phyloP scores from a whole-genome alignment of 2,888 invertebrate genomes.

The Cheilosia vulpina region DNA sequence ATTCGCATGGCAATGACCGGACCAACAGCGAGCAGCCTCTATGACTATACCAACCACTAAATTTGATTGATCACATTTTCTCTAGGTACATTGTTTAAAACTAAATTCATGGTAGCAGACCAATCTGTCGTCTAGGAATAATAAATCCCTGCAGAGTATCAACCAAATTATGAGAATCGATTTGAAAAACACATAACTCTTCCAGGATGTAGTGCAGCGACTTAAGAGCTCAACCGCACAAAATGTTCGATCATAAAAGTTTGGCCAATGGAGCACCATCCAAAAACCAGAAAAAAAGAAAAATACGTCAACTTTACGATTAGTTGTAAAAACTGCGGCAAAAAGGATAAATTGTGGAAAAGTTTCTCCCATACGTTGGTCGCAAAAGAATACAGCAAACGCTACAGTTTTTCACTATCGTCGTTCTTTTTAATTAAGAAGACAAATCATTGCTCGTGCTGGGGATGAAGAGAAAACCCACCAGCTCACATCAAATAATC shows the following conservation, averaged over 20 bases:
- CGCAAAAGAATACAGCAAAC: constrained; percentile 8
- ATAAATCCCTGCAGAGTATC: constrained; percentile 2
- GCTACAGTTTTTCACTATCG: constrained; percentile 40
- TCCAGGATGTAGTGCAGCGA: constrained; percentile 18
- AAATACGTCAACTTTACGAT: constrained; percentile 49
- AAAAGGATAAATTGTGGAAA: constrained; percentile 26
- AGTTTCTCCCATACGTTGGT: constrained; percentile 2
- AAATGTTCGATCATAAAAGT: constrained; percentile 53
- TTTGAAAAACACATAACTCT: constrained; percentile 7
- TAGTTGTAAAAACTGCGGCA: constrained; percentile 28
- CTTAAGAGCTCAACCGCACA: constrained; percentile 23
- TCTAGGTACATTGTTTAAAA: too few relatives aligned
- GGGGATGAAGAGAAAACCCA: constrained; percentile 1
- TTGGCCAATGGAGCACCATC: constrained; percentile 1
- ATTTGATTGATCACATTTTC: too few relatives aligned
- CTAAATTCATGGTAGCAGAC: too few relatives aligned
- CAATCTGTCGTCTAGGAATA: background rate
- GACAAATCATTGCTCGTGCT: constrained; percentile 44
- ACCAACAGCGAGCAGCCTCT: too few relatives aligned
- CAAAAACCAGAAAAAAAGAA: background rate
- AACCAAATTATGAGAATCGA: constrained; percentile 3
- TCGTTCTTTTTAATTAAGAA: constrained; percentile 60
- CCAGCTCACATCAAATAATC: constrained; percentile 51
- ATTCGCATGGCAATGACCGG: too few relatives aligned
- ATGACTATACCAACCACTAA: too few relatives aligned